A percentile compares a stretch with the other conserved stretches of the same genome.
Evolutionary conservation across 2,797 vertebrate species (phyloP).

Genomic region (Rhinichthys osculus): DNA sequence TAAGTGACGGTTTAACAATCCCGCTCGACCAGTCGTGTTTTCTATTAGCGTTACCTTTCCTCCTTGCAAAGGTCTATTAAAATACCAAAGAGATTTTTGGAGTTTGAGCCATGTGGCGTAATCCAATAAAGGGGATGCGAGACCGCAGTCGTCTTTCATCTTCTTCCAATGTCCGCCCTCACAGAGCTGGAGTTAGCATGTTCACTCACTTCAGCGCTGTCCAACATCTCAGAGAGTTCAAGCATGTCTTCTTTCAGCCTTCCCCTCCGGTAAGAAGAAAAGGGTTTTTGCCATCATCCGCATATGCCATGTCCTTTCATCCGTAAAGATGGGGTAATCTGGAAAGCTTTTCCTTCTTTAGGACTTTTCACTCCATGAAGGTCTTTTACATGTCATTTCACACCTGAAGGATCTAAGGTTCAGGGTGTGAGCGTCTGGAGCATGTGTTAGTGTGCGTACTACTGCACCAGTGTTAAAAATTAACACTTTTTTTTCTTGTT

Average conservation of each 20-base stretch:
- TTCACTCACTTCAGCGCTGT: conserved; percentile 24
- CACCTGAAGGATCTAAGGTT: conserved; percentile 25
- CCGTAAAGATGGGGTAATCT: conserved; percentile 56
- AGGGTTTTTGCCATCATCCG: conserved; percentile 62
- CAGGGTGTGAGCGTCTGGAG: conserved; percentile 7
- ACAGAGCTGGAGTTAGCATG: conserved; percentile 42
- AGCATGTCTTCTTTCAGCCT: conserved; percentile 36
- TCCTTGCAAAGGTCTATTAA: conserved; percentile 50
- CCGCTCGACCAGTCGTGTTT: conserved; percentile 7
- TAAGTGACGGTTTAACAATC: background rate
- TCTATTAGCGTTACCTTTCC: conserved; percentile 26
- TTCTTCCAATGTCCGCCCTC: conserved; percentile 51
- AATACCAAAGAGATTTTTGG: conserved; percentile 58
- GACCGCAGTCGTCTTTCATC: conserved; percentile 62
- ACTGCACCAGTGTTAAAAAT: background rate
- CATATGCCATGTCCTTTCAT: conserved; percentile 59
- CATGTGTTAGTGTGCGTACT: background rate
- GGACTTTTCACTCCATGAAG: conserved; percentile 18
- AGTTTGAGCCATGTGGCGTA: conserved; percentile 56
- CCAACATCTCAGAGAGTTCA: conserved; percentile 46
- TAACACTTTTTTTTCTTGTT: background rate
- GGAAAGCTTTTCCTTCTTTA: conserved; percentile 46
- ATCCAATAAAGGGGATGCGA: conserved; percentile 65
- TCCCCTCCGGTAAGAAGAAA: conserved; percentile 54
- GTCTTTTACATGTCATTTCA: conserved; percentile 47